Conservation (phyloP, 2,888 invertebrate species). For the Neoitamus cyanurus region DNA sequence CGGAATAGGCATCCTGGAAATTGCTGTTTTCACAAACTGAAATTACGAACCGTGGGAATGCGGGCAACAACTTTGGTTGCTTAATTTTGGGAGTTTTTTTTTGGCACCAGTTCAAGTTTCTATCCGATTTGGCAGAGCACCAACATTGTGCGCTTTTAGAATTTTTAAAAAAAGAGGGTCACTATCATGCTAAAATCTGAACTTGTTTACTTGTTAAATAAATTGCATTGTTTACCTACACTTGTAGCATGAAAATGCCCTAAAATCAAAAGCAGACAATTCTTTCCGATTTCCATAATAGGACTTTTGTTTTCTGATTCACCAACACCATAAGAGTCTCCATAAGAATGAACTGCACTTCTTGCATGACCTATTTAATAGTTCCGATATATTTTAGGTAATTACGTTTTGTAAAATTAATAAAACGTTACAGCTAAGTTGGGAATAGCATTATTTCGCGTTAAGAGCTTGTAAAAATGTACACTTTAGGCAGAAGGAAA, state of each 20-base stretch:
- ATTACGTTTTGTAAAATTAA: not conserved
- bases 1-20: not conserved
- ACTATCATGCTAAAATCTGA: not conserved
- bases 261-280: too few relatives aligned
- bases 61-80: not conserved
- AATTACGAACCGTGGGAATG: not conserved
- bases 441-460: not conserved
- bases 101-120: not conserved
- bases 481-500: not conserved
- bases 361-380: not conserved
- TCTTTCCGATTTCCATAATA: too few relatives aligned
- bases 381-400: not conserved
- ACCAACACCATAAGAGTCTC: not conserved
- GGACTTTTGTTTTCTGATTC: too few relatives aligned
- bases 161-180: not conserved
- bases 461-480: slow-evolving; percentile 30
- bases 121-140: not conserved
- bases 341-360: not conserved
- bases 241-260: not conserved
- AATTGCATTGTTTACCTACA: not conserved
- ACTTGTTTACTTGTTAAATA: not conserved
- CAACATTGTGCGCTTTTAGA: not conserved
- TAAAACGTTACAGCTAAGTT: not conserved
- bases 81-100: not conserved
- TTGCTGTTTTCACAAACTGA: not conserved